A percentile compares a stretch with the other conserved stretches of the same genome.
phyloP scores from a whole-genome alignment of 1,140 invertebrate genomes.

The Acyrthosiphon pisum region DNA sequence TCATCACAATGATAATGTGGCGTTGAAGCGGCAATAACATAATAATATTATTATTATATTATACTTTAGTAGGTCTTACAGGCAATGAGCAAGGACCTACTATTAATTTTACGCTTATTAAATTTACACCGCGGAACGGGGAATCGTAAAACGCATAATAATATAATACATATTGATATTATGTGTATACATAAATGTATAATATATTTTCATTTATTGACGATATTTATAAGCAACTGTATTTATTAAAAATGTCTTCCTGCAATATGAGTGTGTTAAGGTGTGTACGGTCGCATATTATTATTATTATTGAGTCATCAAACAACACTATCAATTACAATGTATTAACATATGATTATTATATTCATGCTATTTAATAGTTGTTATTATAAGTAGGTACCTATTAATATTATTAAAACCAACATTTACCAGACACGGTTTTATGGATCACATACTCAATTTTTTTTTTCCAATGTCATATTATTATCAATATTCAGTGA shows the following conservation, averaged over 20 bases:
- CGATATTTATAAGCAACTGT: background rate
- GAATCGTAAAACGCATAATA: background rate
- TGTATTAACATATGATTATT: background rate
- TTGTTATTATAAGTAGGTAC: background rate
- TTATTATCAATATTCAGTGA: background rate
- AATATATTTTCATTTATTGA: background rate
- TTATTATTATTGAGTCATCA: constrained; percentile 10
- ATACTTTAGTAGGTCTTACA: background rate
- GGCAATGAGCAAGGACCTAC: background rate
- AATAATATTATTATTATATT: background rate
- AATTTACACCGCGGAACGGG: background rate
- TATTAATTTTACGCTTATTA: constrained; percentile 17
- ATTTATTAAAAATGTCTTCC: background rate
- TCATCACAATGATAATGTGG: background rate
- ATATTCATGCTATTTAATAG: background rate
- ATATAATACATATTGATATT: no score
- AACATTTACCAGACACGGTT: background rate
- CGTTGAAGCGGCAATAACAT: background rate
- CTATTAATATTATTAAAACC: background rate
- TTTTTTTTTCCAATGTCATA: background rate
- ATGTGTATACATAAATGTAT: background rate
- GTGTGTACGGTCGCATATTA: background rate
- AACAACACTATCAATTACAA: constrained; percentile 30
- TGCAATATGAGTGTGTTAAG: background rate
- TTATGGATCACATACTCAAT: background rate